Evolutionary conservation across 1,140 invertebrate species (phyloP).

Genomic region (Lanistes nyassanus): DNA sequence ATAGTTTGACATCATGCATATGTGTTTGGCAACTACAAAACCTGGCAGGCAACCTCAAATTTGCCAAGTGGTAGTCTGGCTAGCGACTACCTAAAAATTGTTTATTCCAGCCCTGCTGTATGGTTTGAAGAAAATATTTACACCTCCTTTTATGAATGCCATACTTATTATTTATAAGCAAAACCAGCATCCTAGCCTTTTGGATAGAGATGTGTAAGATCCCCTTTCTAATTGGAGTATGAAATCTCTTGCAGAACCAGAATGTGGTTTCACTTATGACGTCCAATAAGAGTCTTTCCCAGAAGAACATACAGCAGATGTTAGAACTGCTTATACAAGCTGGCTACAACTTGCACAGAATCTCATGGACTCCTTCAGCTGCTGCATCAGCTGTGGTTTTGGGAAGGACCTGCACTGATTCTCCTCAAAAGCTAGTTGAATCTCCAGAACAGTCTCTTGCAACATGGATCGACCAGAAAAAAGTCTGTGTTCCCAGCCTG

Average conservation of each 20-base stretch:
- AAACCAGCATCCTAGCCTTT: no score
- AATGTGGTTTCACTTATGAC: conserved; percentile 19
- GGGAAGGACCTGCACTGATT: background rate
- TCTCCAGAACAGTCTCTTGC: conserved; percentile 3
- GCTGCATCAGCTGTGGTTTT: background rate
- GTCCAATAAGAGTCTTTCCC: background rate
- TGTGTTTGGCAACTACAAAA: no score
- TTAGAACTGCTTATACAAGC: conserved; percentile 15
- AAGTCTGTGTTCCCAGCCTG: background rate
- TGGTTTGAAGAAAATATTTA: background rate
- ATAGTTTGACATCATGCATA: no score
- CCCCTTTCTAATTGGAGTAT: background rate
- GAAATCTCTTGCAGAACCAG: conserved; percentile 15
- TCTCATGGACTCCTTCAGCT: background rate
- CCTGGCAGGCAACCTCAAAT: no score
- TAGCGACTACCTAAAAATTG: no score
- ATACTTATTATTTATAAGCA: no score
- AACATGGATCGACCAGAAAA: background rate
- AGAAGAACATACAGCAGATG: background rate
- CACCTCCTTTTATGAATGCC: no score
- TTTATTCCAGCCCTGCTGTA: no score
- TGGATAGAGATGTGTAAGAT: no score
- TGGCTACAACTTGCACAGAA: conserved; percentile 22
- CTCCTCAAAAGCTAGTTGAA: background rate
- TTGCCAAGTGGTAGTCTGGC: no score